These are phyloP conservation scores for Darevskia nairensis DNA, from an alignment of 2,797 vertebrate genomes.

Conservation along the genomic window DNA sequence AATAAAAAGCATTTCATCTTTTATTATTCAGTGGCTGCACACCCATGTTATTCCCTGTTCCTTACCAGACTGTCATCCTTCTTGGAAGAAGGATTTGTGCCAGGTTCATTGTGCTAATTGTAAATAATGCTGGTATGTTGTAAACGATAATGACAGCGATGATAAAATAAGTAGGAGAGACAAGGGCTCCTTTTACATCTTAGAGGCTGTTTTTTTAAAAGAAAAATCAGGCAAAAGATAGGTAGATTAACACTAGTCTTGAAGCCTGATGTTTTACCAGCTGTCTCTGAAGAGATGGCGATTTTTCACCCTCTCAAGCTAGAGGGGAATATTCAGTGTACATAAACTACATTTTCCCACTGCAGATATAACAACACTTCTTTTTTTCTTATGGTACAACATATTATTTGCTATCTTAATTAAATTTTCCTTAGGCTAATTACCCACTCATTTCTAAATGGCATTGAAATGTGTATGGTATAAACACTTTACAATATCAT, in stretches of 20 bases:
- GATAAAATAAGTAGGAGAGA: background rate
- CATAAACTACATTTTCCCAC: background rate
- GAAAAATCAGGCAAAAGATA: background rate
- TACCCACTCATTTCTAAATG: background rate
- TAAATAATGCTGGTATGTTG: background rate
- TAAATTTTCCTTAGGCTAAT: too few relatives aligned
- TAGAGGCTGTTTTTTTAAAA: background rate
- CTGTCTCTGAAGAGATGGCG: constrained; percentile 11
- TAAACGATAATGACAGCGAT: background rate
- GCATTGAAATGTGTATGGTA: background rate
- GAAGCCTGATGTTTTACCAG: constrained; percentile 12
- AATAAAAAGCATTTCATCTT: background rate
- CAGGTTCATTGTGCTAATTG: background rate
- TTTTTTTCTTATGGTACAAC: background rate
- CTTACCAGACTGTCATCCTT: background rate
- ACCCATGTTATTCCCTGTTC: background rate
- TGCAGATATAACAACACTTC: background rate
- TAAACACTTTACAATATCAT: background rate
- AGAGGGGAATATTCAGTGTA: background rate
- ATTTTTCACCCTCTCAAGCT: background rate
- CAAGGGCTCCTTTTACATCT: background rate
- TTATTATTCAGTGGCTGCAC: background rate
- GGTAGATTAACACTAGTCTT: background rate
- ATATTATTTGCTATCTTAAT: background rate
- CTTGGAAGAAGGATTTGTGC: background rate